These are phyloP conservation scores for Syrmaticus mikado DNA, from an alignment of 2,113 vertebrate species.

Conservation along the genomic window DNA sequence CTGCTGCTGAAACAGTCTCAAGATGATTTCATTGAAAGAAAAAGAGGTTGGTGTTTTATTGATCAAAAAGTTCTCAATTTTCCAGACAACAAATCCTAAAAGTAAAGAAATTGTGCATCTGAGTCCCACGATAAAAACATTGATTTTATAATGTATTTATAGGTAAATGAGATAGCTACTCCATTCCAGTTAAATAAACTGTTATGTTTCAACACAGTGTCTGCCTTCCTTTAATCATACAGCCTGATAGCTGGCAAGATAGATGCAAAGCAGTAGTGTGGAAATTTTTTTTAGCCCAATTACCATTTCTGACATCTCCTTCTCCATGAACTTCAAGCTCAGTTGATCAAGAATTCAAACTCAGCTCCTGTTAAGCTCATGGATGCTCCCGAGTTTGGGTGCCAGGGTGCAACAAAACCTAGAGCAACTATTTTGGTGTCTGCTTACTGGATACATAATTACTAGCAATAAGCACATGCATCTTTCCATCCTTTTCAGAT, in stretches of 20 bases:
- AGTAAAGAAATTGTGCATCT: not conserved
- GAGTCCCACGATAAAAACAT: not conserved
- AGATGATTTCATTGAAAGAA: not conserved
- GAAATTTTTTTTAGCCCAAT: not conserved
- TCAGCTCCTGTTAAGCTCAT: not conserved
- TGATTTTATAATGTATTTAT: not conserved
- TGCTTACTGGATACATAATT: slow-evolving; percentile 42
- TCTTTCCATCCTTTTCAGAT: slow-evolving; percentile 21
- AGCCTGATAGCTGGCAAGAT: not conserved
- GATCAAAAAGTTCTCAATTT: not conserved
- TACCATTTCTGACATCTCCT: not conserved
- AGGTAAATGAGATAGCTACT: not conserved
- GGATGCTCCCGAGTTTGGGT: not conserved
- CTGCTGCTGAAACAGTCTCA: not conserved
- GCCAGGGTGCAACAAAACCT: not conserved
- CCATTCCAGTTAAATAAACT: not conserved
- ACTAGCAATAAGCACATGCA: not conserved
- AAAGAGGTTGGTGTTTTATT: not conserved
- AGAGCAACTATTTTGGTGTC: not conserved
- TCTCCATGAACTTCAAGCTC: not conserved
- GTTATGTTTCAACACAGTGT: not conserved
- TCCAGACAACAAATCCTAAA: not conserved
- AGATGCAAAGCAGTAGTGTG: not conserved
- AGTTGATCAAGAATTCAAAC: not conserved
- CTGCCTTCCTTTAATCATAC: not conserved